Percentiles rank a stretch among this genome's conserved stretches.
phyloP scores from a whole-genome alignment of 2,888 invertebrate species.

The Chrysolina americana region DNA sequence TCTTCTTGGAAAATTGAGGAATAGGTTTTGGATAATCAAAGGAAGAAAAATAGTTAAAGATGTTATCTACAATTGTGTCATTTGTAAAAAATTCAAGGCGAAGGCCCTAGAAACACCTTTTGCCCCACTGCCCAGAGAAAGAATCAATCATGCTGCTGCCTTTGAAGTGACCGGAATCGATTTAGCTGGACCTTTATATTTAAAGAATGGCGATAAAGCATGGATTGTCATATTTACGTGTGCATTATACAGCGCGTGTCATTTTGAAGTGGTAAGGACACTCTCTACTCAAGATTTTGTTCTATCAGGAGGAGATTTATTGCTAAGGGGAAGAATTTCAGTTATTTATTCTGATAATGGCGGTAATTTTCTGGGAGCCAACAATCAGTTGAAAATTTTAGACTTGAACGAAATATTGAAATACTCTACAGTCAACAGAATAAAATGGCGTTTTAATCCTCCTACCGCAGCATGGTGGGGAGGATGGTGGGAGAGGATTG shows the following conservation, averaged over 20 bases:
- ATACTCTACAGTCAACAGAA: not conserved
- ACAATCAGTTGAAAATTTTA: not conserved
- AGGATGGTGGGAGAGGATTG: constrained; percentile 32
- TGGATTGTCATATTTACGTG: not conserved
- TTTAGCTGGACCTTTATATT: not conserved
- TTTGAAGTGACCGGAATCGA: not conserved
- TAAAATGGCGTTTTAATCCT: constrained; percentile 1
- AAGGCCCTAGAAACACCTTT: too few species aligned
- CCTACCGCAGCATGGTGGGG: not conserved
- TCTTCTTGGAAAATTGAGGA: too few species aligned
- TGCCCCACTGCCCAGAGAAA: too few species aligned
- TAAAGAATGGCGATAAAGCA: not conserved
- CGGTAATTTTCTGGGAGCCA: not conserved
- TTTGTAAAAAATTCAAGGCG: too few species aligned
- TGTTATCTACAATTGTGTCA: too few species aligned
- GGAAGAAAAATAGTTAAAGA: too few species aligned
- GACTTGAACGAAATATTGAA: not conserved
- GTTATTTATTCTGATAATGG: constrained; percentile 1
- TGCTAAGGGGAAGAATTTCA: not conserved
- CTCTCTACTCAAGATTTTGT: not conserved
- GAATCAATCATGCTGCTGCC: too few species aligned
- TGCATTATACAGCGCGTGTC: not conserved
- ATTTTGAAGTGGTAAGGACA: not conserved
- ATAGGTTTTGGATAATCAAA: too few species aligned
- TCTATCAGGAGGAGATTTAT: not conserved